phyloP scores from a whole-genome alignment of 2,888 invertebrate genomes.

The Glaucopsyche alexis region DNA sequence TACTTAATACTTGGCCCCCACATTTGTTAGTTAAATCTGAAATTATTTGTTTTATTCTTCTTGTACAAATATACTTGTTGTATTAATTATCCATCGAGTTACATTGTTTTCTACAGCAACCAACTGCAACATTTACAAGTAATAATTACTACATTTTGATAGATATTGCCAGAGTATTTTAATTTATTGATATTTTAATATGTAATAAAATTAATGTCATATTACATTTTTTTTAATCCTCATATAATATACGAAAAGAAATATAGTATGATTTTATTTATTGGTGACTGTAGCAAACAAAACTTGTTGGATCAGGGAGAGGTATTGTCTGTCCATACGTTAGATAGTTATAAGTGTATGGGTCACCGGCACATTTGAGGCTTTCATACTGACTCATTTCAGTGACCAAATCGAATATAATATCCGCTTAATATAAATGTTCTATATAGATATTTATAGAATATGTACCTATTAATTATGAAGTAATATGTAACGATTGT shows the following conservation, averaged over 20 bases:
- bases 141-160: neutral
- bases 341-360: constrained; percentile 32
- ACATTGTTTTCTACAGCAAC: neutral
- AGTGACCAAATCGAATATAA: constrained; percentile 78
- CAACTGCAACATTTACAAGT: neutral
- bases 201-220: neutral
- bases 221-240: neutral
- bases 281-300: neutral
- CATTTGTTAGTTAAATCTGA: neutral
- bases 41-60: neutral
- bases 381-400: constrained; percentile 36
- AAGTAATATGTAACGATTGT: constrained; percentile 78
- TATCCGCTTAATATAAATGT: constrained; percentile 77
- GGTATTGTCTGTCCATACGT: constrained; percentile 8
- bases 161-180: neutral
- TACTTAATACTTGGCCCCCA: neutral
- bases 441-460: constrained; percentile 79
- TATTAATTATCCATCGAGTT: neutral
- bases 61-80: constrained; percentile 7
- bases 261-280: neutral
- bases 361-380: constrained; percentile 40
- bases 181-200: neutral
- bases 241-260: neutral
- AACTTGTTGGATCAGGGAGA: neutral
- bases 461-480: constrained; percentile 76